Conservation (phyloP, 2,888 invertebrate genomes). For the Dendrolimus pini region DNA sequence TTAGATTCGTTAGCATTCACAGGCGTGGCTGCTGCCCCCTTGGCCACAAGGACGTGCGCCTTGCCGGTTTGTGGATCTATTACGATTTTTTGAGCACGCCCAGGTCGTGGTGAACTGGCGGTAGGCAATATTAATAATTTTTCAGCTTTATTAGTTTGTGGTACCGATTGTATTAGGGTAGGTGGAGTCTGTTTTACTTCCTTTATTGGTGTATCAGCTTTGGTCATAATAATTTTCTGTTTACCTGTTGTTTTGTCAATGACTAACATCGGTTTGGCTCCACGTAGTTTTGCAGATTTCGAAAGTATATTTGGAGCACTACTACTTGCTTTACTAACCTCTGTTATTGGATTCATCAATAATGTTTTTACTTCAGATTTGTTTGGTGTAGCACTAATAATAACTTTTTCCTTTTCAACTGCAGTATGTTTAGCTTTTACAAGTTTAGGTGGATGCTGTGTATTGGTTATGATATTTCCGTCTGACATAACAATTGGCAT, state of each 20-base stretch:
- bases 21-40: constrained; percentile 35
- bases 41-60: constrained; percentile 58
- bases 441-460: constrained; percentile 43
- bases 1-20: constrained; percentile 39
- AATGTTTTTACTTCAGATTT: constrained; percentile 60
- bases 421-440: constrained; percentile 43
- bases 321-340: constrained; percentile 41
- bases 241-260: constrained; percentile 67
- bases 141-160: constrained; percentile 48
- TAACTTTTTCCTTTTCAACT: constrained; percentile 46
- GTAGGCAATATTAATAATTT: constrained; percentile 66
- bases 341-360: constrained; percentile 49
- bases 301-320: constrained; percentile 67
- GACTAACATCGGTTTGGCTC: constrained; percentile 63
- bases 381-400: constrained; percentile 31
- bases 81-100: constrained; percentile 64
- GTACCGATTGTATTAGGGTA: constrained; percentile 39
- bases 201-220: constrained; percentile 48
- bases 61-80: constrained; percentile 68
- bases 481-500: constrained; percentile 79
- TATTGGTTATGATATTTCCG: constrained; percentile 50
- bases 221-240: constrained; percentile 66
- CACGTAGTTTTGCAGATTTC: constrained; percentile 62
- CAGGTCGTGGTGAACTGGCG: constrained; percentile 45
- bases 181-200: constrained; percentile 43